Evolutionary conservation across 2,888 invertebrate genomes (phyloP).

Genomic region (Oeneis ivallda): DNA sequence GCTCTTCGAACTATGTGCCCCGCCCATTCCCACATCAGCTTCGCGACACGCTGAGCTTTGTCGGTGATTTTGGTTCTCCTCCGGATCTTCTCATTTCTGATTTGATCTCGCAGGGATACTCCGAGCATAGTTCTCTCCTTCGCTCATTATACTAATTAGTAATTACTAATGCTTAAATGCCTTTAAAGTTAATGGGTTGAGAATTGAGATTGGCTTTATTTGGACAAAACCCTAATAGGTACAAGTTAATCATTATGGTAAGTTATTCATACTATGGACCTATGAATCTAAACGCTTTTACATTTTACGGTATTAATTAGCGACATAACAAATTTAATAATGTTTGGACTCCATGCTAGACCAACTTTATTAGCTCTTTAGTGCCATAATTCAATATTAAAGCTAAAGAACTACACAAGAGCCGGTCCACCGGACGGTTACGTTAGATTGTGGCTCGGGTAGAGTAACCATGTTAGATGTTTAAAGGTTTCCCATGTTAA

Average conservation of each 20-base stretch:
- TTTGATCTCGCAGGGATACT: too few relatives aligned
- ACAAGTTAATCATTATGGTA: conserved; percentile 10
- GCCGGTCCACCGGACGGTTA: conserved; percentile 25
- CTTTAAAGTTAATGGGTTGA: not conserved
- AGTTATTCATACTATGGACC: conserved; percentile 1
- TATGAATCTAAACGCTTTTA: conserved; percentile 5
- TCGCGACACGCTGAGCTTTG: too few relatives aligned
- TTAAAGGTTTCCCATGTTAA: too few relatives aligned
- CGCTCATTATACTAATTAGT: not conserved
- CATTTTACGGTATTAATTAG: conserved; percentile 20
- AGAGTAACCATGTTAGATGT: conserved; percentile 8
- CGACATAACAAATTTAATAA: conserved; percentile 33
- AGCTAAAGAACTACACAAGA: conserved; percentile 32
- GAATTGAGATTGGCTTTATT: not conserved
- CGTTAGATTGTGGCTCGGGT: conserved; percentile 21
- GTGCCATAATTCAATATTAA: conserved; percentile 38
- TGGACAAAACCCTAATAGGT: not conserved
- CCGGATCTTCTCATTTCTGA: too few relatives aligned
- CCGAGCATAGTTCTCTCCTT: too few relatives aligned
- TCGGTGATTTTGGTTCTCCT: too few relatives aligned
- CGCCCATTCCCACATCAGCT: too few relatives aligned
- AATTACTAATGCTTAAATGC: not conserved
- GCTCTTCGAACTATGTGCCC: too few relatives aligned
- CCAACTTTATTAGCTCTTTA: conserved; percentile 36
- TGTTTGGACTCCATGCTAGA: conserved; percentile 24